These are phyloP conservation scores for Idaea dimidiata DNA, from an alignment of 2,888 invertebrate species.

Conservation along the genomic window DNA sequence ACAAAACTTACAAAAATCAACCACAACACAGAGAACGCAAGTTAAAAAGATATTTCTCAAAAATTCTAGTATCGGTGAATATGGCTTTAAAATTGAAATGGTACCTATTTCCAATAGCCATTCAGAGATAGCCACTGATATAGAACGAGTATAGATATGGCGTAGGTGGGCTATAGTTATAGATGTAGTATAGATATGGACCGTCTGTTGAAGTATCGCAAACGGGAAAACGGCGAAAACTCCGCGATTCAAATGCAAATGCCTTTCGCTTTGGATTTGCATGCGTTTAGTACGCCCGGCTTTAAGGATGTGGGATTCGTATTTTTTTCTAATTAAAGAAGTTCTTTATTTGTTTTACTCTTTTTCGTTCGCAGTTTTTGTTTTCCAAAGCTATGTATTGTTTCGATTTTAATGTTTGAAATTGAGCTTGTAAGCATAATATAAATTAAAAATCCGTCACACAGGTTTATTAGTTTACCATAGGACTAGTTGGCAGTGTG, in stretches of 20 bases:
- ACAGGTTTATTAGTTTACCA: too few relatives aligned
- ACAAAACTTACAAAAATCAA: too few relatives aligned
- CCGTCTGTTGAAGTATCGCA: conserved; percentile 22
- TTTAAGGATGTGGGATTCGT: conserved; percentile 10
- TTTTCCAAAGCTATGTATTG: not conserved
- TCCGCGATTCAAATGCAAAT: conserved; percentile 50
- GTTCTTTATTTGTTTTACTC: not conserved
- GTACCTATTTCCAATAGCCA: not conserved
- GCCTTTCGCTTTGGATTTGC: conserved; percentile 37
- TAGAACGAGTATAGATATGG: conserved; percentile 7
- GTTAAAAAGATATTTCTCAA: not conserved
- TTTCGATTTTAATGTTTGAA: not conserved
- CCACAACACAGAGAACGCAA: not conserved
- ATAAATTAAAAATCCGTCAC: too few relatives aligned
- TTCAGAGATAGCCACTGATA: conserved; percentile 1
- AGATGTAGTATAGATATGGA: conserved; percentile 7
- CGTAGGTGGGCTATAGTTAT: conserved; percentile 1
- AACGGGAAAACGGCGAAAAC: conserved; percentile 36
- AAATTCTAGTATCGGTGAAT: not conserved
- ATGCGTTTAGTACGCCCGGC: conserved; percentile 38
- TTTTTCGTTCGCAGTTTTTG: not conserved
- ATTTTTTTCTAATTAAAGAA: not conserved
- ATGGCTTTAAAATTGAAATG: conserved; percentile 2
- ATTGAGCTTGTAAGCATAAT: not conserved
- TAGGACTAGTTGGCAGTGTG: too few relatives aligned